Base-by-base conservation (phyloP, 2,797 vertebrate species). In the Tapera naevia region DNA sequence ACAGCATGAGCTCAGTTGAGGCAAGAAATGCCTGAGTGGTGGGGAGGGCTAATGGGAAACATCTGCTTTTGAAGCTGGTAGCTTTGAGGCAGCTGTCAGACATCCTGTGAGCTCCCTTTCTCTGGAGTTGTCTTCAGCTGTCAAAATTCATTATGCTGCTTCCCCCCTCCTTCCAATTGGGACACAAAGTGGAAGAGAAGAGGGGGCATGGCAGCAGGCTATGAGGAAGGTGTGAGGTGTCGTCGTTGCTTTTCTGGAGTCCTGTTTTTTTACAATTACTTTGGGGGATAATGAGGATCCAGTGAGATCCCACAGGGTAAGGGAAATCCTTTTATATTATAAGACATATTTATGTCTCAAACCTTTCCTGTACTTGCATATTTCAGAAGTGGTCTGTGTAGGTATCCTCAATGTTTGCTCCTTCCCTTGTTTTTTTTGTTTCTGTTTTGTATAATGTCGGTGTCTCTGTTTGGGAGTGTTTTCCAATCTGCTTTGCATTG, bases 41-140 rank as follows among this genome's bases (percentile, higher is more conserved):
- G 70, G 76, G 30, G 50, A 85, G 35, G 11, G 39, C 67, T 93
- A 86, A 84, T 82, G 46, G 61, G 62, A 96, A 94, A 90, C 92
- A 87, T 92, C 84, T 97, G 92, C 60, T 94, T 87, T 89, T 78
- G 71, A 90, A 78, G 48, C 51, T 62, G 8, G 80, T 82, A 76
- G 66, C 89, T 93, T 56, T 83, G 60, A 93, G 69, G 39, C 93
- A 92, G 92, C 92, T 95, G 84, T 91, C 84, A 69, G 72, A 91
- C 80, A 79, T 66, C 87, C 81, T 78, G 61, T 41, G 84, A 74
- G 73, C 25, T 94, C 39, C 67, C 19, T 0, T 9, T 72, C 83
- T 80, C 84, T 64, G 60, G 39, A 88, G 28, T 45, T 60, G 23
- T 78, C 72, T 79, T 91, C 72, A 89, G 80, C 78, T 92, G 76